Evolutionary conservation across 2,113 vertebrate species (phyloP), one percentile per base, ranked within the genome.

Genomic region (Psettodes erumei): DNA sequence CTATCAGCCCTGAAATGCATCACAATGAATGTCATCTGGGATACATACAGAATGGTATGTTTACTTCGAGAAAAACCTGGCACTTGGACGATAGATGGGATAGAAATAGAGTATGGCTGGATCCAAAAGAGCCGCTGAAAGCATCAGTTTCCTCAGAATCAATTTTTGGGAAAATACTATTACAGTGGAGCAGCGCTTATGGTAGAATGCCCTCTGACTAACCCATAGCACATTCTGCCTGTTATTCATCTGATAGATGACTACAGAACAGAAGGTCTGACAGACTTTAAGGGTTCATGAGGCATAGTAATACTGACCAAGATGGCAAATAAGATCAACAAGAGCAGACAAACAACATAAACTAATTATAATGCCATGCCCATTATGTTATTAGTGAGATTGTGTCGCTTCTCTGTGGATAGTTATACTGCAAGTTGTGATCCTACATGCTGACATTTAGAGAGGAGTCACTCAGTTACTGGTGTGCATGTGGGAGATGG

Each of bases 111-210:
- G 38, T 12, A n/a, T 37, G 56, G 15, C 16, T 70, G 51, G 66
- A 72, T 33, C 23, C 54, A 59, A 54, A 60, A 70, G 66, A 67
- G 76, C 43, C 55, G 32, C 58, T 64, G 51, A 79, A 88, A 71
- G 76, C 78, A 90, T 90, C 88, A 48, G 79, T 89, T 91, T 83
- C 54, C 77, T 59, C 11, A 3, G 30, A 74, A 93, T 87, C 86
- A 71, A 82, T 91, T 86, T 88, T 85, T 58, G 47, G 68, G 75
- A 73, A 80, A 87, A 87, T 71, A 77, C 82, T 77, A 83, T 85
- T 77, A 50, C 65, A 80, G 37, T 32, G 37, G 37, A 40, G 42
- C 78, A 27, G 63, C 32, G 60, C 55, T 78, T 42, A 58, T 30
- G 42, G 66, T 5, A 71, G 53, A 77, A 75, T 75, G 65, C 35